Percentiles rank a stretch among this genome's conserved stretches.
Evolutionary conservation across 2,888 invertebrate species (phyloP).

Genomic region (Tetheella fluctuosa): DNA sequence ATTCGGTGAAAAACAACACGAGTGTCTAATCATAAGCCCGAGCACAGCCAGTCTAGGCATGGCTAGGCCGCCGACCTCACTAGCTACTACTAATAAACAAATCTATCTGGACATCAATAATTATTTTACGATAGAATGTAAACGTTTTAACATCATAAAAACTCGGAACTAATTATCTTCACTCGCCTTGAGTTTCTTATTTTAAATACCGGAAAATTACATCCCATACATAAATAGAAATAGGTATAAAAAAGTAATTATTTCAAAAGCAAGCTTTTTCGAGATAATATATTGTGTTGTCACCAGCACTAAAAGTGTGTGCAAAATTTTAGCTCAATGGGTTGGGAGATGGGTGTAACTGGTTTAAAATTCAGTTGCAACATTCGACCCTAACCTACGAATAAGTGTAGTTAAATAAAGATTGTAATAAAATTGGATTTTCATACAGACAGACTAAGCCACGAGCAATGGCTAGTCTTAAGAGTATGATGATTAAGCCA

Average conservation of each 20-base stretch:
- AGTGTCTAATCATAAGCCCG: slow-evolving; percentile 40
- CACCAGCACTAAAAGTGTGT: no score
- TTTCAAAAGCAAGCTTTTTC: no score
- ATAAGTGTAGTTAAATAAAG: neutral
- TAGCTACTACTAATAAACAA: slow-evolving; percentile 23
- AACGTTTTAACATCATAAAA: neutral
- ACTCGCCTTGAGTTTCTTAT: neutral
- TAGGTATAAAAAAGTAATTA: neutral
- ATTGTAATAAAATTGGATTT: neutral
- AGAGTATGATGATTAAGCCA: slow-evolving; percentile 50
- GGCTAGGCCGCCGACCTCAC: slow-evolving; percentile 48
- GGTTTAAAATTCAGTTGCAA: no score
- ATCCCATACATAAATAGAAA: no score
- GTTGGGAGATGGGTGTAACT: no score
- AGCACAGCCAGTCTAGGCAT: slow-evolving; percentile 15
- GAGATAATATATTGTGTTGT: no score
- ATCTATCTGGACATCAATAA: neutral
- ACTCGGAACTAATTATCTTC: neutral
- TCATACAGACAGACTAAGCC: neutral
- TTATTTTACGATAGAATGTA: neutral
- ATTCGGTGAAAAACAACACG: slow-evolving; percentile 45
- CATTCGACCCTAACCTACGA: no score
- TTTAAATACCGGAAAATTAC: no score
- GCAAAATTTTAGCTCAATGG: no score
- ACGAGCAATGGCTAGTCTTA: neutral